A percentile compares a stretch with the other conserved stretches of the same genome.
phyloP scores from a whole-genome alignment of 2,113 vertebrate genomes.

The Fulica atra region DNA sequence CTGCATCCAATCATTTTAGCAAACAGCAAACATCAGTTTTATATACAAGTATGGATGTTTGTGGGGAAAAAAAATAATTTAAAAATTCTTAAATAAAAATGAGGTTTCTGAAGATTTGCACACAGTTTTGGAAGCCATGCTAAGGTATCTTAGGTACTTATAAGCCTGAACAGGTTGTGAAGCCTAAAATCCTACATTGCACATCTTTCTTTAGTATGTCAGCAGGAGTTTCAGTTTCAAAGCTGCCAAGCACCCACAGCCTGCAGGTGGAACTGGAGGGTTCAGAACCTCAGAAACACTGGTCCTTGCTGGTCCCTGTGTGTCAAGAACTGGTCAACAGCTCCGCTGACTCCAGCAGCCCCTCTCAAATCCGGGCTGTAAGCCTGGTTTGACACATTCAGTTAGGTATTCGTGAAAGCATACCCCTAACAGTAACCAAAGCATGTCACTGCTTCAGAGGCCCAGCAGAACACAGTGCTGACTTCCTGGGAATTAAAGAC shows the following conservation, averaged over 20 bases:
- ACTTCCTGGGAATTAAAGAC: background rate
- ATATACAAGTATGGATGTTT: background rate
- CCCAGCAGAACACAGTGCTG: background rate
- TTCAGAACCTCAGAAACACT: background rate
- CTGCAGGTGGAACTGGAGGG: background rate
- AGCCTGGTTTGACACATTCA: background rate
- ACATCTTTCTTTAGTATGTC: background rate
- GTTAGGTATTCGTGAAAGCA: background rate
- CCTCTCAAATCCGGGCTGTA: background rate
- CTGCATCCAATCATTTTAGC: background rate
- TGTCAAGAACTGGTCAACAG: background rate
- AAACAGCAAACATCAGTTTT: background rate
- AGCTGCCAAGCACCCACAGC: background rate
- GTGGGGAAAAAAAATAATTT: background rate
- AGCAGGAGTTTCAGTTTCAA: background rate
- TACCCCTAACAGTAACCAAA: background rate
- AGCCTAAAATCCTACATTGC: background rate
- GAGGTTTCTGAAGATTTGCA: background rate
- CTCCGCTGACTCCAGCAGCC: background rate
- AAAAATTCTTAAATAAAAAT: background rate
- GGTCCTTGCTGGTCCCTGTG: too few species aligned
- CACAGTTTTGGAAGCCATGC: background rate
- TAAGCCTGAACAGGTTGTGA: background rate
- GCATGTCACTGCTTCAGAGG: background rate
- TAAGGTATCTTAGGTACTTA: background rate